These are phyloP conservation scores for Bagarius yarrelli DNA, from an alignment of 2,113 vertebrate species.

Conservation along the genomic window DNA sequence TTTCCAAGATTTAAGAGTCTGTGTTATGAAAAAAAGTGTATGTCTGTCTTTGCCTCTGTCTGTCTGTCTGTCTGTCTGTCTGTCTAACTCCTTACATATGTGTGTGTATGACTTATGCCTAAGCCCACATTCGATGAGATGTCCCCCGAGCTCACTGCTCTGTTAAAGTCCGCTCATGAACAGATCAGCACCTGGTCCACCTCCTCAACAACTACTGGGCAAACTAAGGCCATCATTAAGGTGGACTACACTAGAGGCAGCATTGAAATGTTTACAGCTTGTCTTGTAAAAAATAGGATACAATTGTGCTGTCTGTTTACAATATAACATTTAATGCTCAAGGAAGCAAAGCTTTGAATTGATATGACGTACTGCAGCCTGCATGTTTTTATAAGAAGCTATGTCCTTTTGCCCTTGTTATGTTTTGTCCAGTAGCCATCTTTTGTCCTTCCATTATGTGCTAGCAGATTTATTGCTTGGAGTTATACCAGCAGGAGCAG, in stretches of 20 bases:
- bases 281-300: not conserved
- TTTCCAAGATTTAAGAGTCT: not conserved
- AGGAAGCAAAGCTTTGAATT: not conserved
- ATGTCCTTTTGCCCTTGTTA: slow-evolving; percentile 25
- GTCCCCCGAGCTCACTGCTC: slow-evolving; percentile 60
- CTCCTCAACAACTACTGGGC: slow-evolving; percentile 62
- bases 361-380: not conserved
- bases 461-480: slow-evolving; percentile 21
- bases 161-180: slow-evolving; percentile 56
- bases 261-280: not conserved
- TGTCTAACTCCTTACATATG: slow-evolving; percentile 5
- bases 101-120: slow-evolving; percentile 55
- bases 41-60: slow-evolving; percentile 9
- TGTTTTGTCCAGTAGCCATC: slow-evolving; percentile 17
- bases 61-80: slow-evolving; percentile 24
- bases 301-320: not conserved
- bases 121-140: slow-evolving; percentile 69
- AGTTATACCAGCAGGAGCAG: not conserved
- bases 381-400: not conserved
- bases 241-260: slow-evolving; percentile 62
- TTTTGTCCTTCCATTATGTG: slow-evolving; percentile 29
- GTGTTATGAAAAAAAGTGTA: slow-evolving; percentile 17
- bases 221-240: slow-evolving; percentile 73
- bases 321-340: slow-evolving; percentile 2
- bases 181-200: slow-evolving; percentile 78